These are phyloP conservation scores for Phorcus lineatus DNA, from an alignment of 2,888 invertebrate species.

Conservation along the genomic window DNA sequence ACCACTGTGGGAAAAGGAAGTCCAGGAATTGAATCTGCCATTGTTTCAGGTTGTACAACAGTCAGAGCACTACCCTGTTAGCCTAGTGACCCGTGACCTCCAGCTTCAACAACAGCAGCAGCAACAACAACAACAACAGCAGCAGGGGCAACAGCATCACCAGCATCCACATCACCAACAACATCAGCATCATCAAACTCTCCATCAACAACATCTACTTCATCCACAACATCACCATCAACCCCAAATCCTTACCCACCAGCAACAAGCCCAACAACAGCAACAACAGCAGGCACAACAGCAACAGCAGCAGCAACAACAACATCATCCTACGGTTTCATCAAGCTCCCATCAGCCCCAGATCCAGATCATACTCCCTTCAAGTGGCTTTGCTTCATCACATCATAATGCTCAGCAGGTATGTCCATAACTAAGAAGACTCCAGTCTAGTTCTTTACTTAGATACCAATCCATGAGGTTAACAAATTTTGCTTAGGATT, in stretches of 20 bases:
- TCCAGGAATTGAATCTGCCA: no score
- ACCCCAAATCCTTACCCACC: background rate
- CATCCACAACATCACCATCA: conserved; percentile 11
- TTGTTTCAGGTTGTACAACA: conserved; percentile 23
- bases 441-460: no score
- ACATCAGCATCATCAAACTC: conserved; percentile 1
- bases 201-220: conserved; percentile 26
- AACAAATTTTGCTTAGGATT: no score
- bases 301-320: conserved; percentile 21
- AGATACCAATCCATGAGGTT: no score
- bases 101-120: conserved; percentile 30
- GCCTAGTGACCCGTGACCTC: conserved; percentile 3
- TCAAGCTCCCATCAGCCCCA: conserved; percentile 27
- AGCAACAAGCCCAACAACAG: conserved; percentile 5
- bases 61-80: background rate
- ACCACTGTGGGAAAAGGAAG: no score
- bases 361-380: conserved; percentile 42
- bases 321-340: background rate
- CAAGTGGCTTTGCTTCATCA: background rate
- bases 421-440: background rate
- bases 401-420: background rate
- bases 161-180: conserved; percentile 29
- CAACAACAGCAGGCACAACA: background rate
- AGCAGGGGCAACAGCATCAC: conserved; percentile 22
- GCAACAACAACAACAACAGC: conserved; percentile 30